Conservation (phyloP, 2,888 invertebrate genomes). For the Chaetoderma sp. region DNA sequence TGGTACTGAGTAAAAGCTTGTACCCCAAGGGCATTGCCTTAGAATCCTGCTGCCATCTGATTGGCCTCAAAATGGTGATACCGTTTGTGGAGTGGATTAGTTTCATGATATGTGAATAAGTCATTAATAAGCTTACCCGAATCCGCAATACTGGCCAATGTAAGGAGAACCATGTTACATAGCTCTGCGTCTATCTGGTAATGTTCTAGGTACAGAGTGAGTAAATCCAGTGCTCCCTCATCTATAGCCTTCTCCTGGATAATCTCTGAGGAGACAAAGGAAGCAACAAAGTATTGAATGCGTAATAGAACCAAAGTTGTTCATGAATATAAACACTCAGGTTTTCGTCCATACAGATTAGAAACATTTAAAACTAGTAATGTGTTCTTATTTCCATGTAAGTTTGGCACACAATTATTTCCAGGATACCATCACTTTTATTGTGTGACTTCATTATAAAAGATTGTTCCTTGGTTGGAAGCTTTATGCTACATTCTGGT, state of each 20-base stretch:
- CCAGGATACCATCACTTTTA: no score
- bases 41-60: not conserved
- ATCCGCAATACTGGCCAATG: constrained; percentile 73
- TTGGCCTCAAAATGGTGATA: not conserved
- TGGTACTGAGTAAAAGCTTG: no score
- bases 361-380: no score
- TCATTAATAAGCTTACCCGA: constrained; percentile 59
- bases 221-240: constrained; percentile 70
- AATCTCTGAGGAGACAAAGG: constrained; percentile 49
- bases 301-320: no score
- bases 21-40: no score
- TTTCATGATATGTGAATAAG: not conserved
- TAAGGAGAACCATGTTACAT: constrained; percentile 72
- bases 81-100: not conserved
- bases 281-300: not conserved
- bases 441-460: no score
- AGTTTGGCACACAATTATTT: no score
- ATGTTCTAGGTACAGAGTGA: constrained; percentile 71
- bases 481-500: no score
- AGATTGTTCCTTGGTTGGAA: no score
- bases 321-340: no score
- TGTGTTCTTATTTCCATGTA: no score
- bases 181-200: constrained; percentile 71
- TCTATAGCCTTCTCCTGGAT: constrained; percentile 70
- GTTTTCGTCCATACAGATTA: no score